Percentiles rank a stretch among this genome's conserved stretches.
phyloP scores from a whole-genome alignment of 2,888 invertebrate species.

The Drosophila mulleri region DNA sequence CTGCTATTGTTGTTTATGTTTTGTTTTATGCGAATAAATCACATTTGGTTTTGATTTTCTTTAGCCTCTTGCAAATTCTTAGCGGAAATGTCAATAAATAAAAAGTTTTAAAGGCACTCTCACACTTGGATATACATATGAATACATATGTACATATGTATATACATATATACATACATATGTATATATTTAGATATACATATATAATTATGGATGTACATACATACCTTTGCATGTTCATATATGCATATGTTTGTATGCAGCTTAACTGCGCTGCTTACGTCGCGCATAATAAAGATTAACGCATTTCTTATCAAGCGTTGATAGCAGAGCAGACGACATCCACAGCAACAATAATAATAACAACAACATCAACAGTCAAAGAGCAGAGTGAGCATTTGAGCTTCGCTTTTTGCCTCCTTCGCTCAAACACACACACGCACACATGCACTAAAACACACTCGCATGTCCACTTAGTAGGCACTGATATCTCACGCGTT shows the following conservation, averaged over 20 bases:
- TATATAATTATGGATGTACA: neutral
- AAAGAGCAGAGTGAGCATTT: conserved; percentile 60
- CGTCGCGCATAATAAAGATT: conserved; percentile 77
- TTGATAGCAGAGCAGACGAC: conserved; percentile 60
- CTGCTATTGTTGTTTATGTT: conserved; percentile 53
- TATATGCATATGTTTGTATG: conserved; percentile 31
- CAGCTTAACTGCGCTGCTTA: conserved; percentile 58
- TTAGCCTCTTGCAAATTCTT: conserved; percentile 53
- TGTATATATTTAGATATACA: too few relatives aligned
- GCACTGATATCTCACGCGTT: conserved; percentile 65
- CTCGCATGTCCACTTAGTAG: conserved; percentile 26
- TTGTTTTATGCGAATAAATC: conserved; percentile 59
- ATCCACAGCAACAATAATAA: conserved; percentile 30
- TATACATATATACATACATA: neutral
- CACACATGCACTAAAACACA: neutral
- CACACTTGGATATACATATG: too few relatives aligned
- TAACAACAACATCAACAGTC: conserved; percentile 26
- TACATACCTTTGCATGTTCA: conserved; percentile 10
- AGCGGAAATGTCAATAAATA: conserved; percentile 64
- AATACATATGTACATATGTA: neutral
- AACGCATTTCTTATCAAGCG: conserved; percentile 78
- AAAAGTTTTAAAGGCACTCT: conserved; percentile 32
- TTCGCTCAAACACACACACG: conserved; percentile 33
- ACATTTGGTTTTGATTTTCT: conserved; percentile 46
- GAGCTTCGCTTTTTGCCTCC: conserved; percentile 57